phyloP scores from a whole-genome alignment of 2,113 vertebrate species.

The Tragelaphus scriptus region DNA sequence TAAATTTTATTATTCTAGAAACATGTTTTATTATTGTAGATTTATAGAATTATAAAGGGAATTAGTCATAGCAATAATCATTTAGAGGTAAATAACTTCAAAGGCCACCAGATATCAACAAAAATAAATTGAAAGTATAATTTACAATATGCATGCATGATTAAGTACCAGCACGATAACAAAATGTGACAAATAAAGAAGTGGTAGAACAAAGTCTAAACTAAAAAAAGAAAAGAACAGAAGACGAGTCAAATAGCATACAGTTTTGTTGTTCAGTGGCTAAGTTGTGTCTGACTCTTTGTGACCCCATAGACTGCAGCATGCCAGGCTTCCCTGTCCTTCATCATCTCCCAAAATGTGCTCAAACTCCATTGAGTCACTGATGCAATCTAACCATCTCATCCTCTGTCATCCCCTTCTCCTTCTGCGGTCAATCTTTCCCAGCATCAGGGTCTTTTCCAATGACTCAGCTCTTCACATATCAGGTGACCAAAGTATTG shows the following conservation, averaged over 20 bases:
- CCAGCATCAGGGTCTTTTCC: neutral
- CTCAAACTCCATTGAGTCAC: neutral
- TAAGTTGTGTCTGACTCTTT: neutral
- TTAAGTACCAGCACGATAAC: neutral
- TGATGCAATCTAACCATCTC: neutral
- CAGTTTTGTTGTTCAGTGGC: neutral
- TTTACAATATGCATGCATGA: conserved; percentile 23
- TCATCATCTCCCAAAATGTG: neutral
- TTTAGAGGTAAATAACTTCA: conserved; percentile 20
- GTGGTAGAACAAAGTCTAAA: neutral
- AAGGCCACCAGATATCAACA: conserved; percentile 15
- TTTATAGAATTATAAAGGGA: conserved; percentile 19
- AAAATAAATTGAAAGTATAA: conserved; percentile 50
- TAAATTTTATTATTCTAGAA: conserved; percentile 26
- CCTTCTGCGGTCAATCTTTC: neutral
- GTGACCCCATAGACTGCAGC: neutral
- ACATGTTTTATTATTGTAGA: neutral
- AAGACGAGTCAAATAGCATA: neutral
- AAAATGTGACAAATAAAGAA: conserved; percentile 18
- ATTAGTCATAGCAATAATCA: neutral
- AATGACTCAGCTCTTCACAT: neutral
- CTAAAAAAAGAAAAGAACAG: neutral
- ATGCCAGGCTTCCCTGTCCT: neutral
- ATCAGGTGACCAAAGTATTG: neutral
- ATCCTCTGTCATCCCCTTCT: neutral